Conservation (phyloP, 2,797 vertebrate species). For the Decapterus maruadsi region DNA sequence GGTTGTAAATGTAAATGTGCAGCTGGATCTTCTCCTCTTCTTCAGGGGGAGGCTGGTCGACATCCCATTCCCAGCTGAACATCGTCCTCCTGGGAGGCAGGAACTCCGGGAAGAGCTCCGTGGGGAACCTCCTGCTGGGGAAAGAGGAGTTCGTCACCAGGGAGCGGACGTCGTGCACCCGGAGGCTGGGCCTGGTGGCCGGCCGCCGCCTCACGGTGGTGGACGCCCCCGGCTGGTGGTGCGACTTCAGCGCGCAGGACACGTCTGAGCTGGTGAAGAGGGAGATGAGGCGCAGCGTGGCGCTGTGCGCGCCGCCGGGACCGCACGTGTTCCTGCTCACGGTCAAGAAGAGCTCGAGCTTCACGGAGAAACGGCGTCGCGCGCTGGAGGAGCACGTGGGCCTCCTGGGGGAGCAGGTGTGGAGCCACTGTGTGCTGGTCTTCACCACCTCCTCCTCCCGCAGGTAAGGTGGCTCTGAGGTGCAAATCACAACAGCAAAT, state of each 20-base stretch:
- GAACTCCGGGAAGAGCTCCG: slow-evolving; percentile 78
- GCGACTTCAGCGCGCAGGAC: slow-evolving; percentile 72
- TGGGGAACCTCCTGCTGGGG: slow-evolving; percentile 80
- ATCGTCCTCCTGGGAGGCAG: slow-evolving; percentile 82
- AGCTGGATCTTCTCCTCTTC: background rate
- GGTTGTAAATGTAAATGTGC: too few species aligned
- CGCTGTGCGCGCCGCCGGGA: slow-evolving; percentile 75
- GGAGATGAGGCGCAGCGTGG: slow-evolving; percentile 76
- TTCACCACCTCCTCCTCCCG: slow-evolving; percentile 38
- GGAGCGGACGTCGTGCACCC: slow-evolving; percentile 73
- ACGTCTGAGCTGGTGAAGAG: slow-evolving; percentile 71
- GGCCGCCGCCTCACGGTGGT: slow-evolving; percentile 76
- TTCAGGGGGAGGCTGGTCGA: slow-evolving; percentile 41
- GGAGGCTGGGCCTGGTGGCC: slow-evolving; percentile 54
- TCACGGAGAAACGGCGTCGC: slow-evolving; percentile 69
- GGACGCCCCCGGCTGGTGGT: slow-evolving; percentile 85
- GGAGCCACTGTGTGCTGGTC: slow-evolving; percentile 74
- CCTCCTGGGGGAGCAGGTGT: slow-evolving; percentile 71
- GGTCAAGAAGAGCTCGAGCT: slow-evolving; percentile 75
- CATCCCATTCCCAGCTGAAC: slow-evolving; percentile 53
- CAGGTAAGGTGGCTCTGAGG: too few species aligned
- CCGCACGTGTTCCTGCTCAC: slow-evolving; percentile 82
- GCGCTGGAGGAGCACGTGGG: slow-evolving; percentile 77
- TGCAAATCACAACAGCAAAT: too few species aligned
- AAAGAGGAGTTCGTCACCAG: slow-evolving; percentile 75